Base-by-base conservation (phyloP, 2,888 invertebrate genomes). In the Dioctria rufipes region DNA sequence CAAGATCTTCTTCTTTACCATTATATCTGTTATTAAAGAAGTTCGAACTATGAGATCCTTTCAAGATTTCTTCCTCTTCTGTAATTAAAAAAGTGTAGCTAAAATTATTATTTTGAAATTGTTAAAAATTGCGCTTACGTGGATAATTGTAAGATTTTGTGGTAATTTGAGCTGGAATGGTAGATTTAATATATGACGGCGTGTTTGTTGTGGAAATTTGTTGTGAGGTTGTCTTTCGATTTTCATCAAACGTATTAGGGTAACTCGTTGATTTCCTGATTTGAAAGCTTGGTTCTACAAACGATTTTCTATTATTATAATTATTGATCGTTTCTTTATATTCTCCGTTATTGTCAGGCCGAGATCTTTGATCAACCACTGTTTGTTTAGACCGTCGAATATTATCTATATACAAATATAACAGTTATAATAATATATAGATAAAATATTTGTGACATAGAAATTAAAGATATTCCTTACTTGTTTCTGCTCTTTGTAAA, bases 1-100 rank as follows among this genome's bases (percentile, higher is more conserved):
- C 91, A 79, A 91, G 90, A 82, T 91, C 90, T 77, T 89, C 90
- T 86, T 92, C 92, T 84, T 92, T 91, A 5, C 92, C 92, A 60
- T 90, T 90, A 86, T 92, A 92, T 71, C 91, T 89, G 85, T 92
- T 92, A 84, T 93, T 93, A 88, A 93, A 94, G 90, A 94, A 94
- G 88, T 94, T 94, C 1, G 94, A 94, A 81, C 94, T 94, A 86
- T 94, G 94, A 40, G 94, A 93, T 63, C 92, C 92, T 84, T 93
- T 92, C 81, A 94, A 92, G 81, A 92, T 90, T 85, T 94, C 94
- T 80, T 92, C 91, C 86, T 89, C 82, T 86, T 89, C 87, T 88
- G 88, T 51, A 83, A 71, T 54, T 61, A 25, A 81, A 71, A 39
- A 43, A 71, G 6, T 63, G 13, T 58, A 73, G n/a, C 3, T 51